Base-by-base conservation (phyloP, 2,797 vertebrate genomes). In the Balearica regulorum region DNA sequence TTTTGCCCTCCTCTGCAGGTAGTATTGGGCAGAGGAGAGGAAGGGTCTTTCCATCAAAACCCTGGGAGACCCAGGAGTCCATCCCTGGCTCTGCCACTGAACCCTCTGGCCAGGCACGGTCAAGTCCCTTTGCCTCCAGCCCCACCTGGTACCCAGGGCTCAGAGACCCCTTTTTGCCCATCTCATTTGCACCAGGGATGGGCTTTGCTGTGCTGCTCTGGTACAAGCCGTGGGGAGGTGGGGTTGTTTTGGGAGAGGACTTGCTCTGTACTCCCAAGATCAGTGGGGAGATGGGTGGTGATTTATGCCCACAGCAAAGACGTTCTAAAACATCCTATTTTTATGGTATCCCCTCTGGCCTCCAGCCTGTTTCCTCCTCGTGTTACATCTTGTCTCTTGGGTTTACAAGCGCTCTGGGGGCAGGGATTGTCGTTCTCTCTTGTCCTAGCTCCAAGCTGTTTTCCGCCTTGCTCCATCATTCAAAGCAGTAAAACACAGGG, bases 271-370 rank as follows among this genome's bases (percentile, higher is more conserved):
- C 53, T 87, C 44, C 72, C 0, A 6, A 61, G 78, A 84, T 85
- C 43, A 4, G 69, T 19, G 60, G 41, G 20, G 92, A 11, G 88
- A n/a, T 73, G 70, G 68, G 86, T 0, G 13, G 87, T 96, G 96
- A 93, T 93, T 94, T 96, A 77, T 58, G 44, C 91, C 93, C 95
- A 7, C 31, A 87, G 91, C 92, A 22, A 37, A 71, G 91, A 83
- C 1, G 2, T 72, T 94, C 89, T 75, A 31, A 93, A 93, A 2
- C 83, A 81, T 72, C 86, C 83, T 57, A 37, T 29, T 90, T 96
- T 97, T 91, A 87, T 89, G 91, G 94, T 70, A 83, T 82, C 92
- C 88, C 90, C 94, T 83, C 93, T 4, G 62, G 95, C 93, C 70
- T 15, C 64, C 88, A 68, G 96, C 94, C 87, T 76, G 87, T 39